Base-by-base conservation (phyloP, 2,888 invertebrate species). In the Tenthredo livida region DNA sequence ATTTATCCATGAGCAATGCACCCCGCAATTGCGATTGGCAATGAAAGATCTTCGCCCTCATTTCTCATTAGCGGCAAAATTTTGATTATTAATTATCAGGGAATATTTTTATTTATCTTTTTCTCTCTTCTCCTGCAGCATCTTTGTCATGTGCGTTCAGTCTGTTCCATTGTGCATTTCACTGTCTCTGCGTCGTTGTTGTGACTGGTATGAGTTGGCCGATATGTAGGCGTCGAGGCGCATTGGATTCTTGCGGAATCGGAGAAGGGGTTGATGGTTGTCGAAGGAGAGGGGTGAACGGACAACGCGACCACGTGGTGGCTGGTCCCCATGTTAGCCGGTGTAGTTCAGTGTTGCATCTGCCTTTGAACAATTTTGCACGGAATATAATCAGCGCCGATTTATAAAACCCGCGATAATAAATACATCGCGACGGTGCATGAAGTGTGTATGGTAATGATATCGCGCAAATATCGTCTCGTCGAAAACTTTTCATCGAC, bases 261-360 rank as follows among this genome's bases (percentile, higher is more conserved):
- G 77, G 77, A 33, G 77, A 77, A 77, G 77, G 77, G 77, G 77
- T 77, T 77, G 77, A 77, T 50, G 37, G 50, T 29, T 17, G 77
- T 6, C 25, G 15, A 87, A 88, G 89, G 90, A 90, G 90, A 90
- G 91, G 91, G 89, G 89, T 87, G 90, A 87, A 86, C 89, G 88
- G 88, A 89, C 89, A 88, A 89, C 89, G 89, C 88, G 90, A 92
- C 90, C 92, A 92, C 92, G 92, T 92, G 92, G 92, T 88, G 89
- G 89, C 87, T 77, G 86, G 80, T 80, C 88, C 87, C 87, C 87
- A 88, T 87, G 89, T 88, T 87, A 88, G 89, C 89, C 89, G 37
- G 90, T 89, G 88, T 89, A 88, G 88, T 89, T 92, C 91, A 91
- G 92, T 91, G 91, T 91, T 91, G 90, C 89, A 33, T 88, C 89